phyloP scores from a whole-genome alignment of 1,140 invertebrate species.

The Drosophila varians region DNA sequence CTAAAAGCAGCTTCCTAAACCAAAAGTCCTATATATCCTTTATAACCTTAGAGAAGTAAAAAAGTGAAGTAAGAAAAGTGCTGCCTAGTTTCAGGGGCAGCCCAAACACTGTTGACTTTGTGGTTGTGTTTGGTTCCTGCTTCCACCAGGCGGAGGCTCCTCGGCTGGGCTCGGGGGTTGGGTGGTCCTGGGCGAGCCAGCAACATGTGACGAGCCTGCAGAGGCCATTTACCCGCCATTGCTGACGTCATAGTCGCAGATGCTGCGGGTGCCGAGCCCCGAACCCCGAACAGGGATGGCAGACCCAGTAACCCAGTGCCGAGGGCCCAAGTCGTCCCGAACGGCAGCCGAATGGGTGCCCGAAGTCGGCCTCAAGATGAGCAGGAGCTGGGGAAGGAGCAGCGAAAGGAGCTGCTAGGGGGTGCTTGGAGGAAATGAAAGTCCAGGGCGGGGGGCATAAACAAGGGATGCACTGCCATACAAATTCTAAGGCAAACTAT shows the following conservation, averaged over 20 bases:
- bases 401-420: not conserved
- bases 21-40: not conserved
- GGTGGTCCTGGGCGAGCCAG: conserved; percentile 37
- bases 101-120: conserved; percentile 36
- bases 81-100: conserved; percentile 44
- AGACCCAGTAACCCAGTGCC: conserved; percentile 63
- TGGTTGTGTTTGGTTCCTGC: not conserved
- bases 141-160: not conserved
- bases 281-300: conserved; percentile 4
- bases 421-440: conserved; percentile 1
- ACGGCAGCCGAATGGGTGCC: not conserved
- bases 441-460: not conserved
- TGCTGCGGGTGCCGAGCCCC: conserved; percentile 1
- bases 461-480: not conserved
- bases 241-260: conserved; percentile 72
- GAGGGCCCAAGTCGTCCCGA: not conserved
- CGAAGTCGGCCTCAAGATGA: conserved; percentile 19
- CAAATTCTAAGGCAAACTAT: no score
- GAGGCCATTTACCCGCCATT: conserved; percentile 77
- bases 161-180: no score
- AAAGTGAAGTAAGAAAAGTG: not conserved
- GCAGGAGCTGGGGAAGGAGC: not conserved
- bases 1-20: not conserved
- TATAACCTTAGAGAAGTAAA: not conserved
- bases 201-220: conserved; percentile 74